Evolutionary conservation across 1,140 invertebrate genomes (phyloP).

Genomic region (Callitettix versicolor): DNA sequence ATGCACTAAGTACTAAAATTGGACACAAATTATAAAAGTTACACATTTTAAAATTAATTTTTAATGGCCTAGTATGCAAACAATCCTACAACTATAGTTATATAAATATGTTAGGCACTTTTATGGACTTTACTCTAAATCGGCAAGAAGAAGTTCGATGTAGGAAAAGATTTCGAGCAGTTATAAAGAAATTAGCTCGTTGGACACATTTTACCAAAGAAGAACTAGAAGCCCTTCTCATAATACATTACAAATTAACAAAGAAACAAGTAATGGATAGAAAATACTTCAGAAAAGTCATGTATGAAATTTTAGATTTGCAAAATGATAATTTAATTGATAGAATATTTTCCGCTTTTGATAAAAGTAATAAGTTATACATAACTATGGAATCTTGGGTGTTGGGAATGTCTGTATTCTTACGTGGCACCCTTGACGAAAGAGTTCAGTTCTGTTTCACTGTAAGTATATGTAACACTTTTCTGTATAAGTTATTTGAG

Average conservation of each 20-base stretch:
- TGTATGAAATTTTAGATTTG: slow-evolving; percentile 57
- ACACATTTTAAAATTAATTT: too few relatives aligned
- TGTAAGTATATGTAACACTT: too few relatives aligned
- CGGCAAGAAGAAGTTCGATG: slow-evolving; percentile 28
- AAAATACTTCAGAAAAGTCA: slow-evolving; percentile 50
- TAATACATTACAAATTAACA: slow-evolving; percentile 32
- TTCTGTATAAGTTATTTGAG: too few relatives aligned
- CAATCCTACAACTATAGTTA: too few relatives aligned
- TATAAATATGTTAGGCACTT: background rate
- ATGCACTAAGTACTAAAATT: too few relatives aligned
- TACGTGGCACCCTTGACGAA: slow-evolving; percentile 53
- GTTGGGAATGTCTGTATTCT: slow-evolving; percentile 49
- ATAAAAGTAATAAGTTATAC: slow-evolving; percentile 35
- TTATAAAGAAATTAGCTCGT: slow-evolving; percentile 30
- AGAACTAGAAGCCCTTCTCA: slow-evolving; percentile 38
- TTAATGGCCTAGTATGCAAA: too few relatives aligned
- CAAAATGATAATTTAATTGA: slow-evolving; percentile 58
- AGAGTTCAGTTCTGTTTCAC: slow-evolving; percentile 52
- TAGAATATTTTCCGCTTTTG: slow-evolving; percentile 42
- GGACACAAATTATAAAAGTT: too few relatives aligned
- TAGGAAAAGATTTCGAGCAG: slow-evolving; percentile 28
- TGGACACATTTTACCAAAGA: slow-evolving; percentile 34
- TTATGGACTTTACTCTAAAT: slow-evolving; percentile 1
- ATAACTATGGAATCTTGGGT: slow-evolving; percentile 54
- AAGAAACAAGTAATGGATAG: slow-evolving; percentile 37